Evolutionary conservation across 2,797 vertebrate species (phyloP).

Genomic region (Dallia pectoralis): DNA sequence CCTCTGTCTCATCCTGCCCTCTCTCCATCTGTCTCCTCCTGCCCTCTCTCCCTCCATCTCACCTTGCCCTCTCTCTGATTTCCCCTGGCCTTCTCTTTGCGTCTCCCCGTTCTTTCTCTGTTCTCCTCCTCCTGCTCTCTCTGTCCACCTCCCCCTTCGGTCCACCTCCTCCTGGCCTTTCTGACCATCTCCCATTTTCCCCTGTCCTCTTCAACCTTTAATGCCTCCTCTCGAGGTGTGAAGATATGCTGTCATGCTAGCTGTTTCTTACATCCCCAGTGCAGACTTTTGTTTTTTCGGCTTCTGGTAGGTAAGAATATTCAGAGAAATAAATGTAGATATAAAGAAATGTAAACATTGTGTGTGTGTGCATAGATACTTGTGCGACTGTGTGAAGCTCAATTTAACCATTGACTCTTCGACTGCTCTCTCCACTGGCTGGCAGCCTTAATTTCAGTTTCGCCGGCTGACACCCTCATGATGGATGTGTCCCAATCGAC

Average conservation of each 20-base stretch:
- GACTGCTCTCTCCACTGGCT: conserved; percentile 35
- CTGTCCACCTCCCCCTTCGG: neutral
- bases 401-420: conserved; percentile 16
- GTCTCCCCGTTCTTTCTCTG: neutral
- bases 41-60: neutral
- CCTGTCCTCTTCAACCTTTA: neutral
- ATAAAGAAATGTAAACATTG: neutral
- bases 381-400: conserved; percentile 3
- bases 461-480: conserved; percentile 47
- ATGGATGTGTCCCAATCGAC: conserved; percentile 61
- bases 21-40: conserved; percentile 5
- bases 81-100: neutral
- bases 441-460: conserved; percentile 45
- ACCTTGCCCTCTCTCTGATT: neutral
- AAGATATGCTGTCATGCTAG: conserved; percentile 17
- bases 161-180: neutral
- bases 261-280: conserved; percentile 19
- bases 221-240: conserved; percentile 43
- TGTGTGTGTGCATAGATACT: conserved; percentile 2
- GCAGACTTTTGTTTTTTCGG: conserved; percentile 4
- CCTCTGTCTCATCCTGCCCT: neutral
- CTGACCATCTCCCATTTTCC: neutral
- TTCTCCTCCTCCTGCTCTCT: neutral
- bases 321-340: neutral
- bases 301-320: conserved; percentile 14